Evolutionary conservation across 2,797 vertebrate species (phyloP), one percentile per base, ranked within the genome.

Genomic region (Eupleurogrammus muticus): DNA sequence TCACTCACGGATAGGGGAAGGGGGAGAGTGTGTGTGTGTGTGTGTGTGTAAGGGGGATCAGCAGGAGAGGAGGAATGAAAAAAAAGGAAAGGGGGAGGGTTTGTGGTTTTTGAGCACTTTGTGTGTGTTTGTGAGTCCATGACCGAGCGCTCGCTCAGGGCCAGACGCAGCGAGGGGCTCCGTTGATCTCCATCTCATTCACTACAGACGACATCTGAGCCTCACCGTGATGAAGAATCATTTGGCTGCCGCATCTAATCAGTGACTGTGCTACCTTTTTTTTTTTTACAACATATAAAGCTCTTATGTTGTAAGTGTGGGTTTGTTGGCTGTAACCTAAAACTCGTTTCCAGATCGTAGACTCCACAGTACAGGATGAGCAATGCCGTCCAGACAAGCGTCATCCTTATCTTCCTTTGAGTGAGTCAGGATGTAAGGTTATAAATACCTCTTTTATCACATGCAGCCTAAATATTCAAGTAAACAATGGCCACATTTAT

Each of bases 341-440:
- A 64, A 66, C 75, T 52, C 49, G 17, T 19, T 23, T 55, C n/a
- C 10, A n/a, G 32, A 17, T 19, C n/a, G 16, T 16, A 57, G 44
- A 19, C 35, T 35, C 38, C 14, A 46, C 55, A 59, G 38, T 54
- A 16, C 38, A n/a, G 20, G 53, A 73, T 75, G 73, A 78, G 51
- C 76, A 71, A 65, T 44, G 20, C 40, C 61, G 75, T 83, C 78
- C 79, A 85, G 81, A 89, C 84, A 21, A 14, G 44, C 34, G 54
- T 65, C 46, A 3, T 28, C 28, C 28, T 62, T 72, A 47, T 68
- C 73, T 57, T 63, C 42, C 68, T 14, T 51, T 58, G n/a, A 19
- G 19, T 38, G 46, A 69, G 20, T 49, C 23, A 1, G 8, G n/a
- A 5, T 12, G 11, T 62, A 61, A 62, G 47, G 56, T 16, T 75